phyloP scores from a whole-genome alignment of 2,113 vertebrate species.

The Oncorhynchus masou region DNA sequence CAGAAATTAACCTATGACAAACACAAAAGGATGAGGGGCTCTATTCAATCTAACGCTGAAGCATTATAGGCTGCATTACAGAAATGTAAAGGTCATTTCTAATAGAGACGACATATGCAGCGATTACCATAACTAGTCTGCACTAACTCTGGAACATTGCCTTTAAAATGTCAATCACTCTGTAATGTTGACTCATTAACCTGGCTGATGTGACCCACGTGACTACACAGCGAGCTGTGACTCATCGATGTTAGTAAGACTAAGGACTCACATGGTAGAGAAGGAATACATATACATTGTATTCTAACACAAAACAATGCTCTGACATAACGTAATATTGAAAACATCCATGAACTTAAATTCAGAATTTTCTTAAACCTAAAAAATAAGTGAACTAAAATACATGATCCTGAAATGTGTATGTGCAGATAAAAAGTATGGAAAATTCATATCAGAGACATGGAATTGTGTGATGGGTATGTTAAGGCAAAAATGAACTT shows the following conservation, averaged over 20 bases:
- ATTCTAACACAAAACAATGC: conserved; percentile 2
- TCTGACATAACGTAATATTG: conserved; percentile 25
- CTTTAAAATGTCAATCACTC: no score
- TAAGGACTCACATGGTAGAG: conserved; percentile 4
- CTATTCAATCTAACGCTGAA: no score
- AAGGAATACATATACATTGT: conserved; percentile 5
- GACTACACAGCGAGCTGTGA: no score
- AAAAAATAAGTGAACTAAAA: conserved; percentile 40
- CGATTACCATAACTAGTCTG: no score
- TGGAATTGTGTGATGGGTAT: conserved; percentile 48
- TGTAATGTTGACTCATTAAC: no score
- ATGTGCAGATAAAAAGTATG: conserved; percentile 20
- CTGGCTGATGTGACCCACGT: no score
- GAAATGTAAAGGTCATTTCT: no score
- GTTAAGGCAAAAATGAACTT: conserved; percentile 52
- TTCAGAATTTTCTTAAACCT: conserved; percentile 36
- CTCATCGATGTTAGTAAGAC: no score
- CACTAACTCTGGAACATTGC: no score
- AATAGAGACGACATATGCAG: no score
- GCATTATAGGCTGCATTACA: no score
- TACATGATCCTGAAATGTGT: conserved; percentile 19
- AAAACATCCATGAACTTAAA: conserved; percentile 45
- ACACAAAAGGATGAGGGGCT: conserved; percentile 19
- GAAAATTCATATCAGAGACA: conserved; percentile 5
- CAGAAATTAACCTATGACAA: conserved; percentile 23